These are phyloP conservation scores for Smutsia temminckii DNA, from an alignment of 2,797 vertebrate species.

Conservation along the genomic window DNA sequence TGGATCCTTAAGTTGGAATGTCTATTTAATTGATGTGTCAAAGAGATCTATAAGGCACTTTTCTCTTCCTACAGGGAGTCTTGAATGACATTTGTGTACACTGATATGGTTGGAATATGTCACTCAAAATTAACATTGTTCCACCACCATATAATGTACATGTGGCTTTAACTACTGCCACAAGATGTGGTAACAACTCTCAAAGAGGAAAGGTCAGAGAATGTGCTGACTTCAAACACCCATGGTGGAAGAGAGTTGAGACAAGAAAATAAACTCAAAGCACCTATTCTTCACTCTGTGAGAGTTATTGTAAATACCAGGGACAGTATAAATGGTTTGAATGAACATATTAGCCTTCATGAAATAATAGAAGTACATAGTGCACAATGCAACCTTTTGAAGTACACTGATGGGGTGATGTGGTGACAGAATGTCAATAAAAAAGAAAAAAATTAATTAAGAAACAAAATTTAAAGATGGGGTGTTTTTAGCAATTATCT, in stretches of 20 bases:
- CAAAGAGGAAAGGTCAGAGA: not conserved
- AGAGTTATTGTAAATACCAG: not conserved
- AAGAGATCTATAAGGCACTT: not conserved
- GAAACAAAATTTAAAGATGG: not conserved
- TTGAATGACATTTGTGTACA: not conserved
- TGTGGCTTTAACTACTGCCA: not conserved
- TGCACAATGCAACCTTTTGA: not conserved
- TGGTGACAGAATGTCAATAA: not conserved
- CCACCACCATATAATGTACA: not conserved
- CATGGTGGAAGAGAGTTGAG: not conserved
- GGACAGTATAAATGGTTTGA: not conserved
- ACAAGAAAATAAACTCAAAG: not conserved
- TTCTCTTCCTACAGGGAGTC: not conserved
- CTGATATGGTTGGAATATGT: not conserved
- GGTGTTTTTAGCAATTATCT: not conserved
- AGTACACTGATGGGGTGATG: not conserved
- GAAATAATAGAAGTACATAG: not conserved
- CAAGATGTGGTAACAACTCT: not conserved
- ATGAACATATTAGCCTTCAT: not conserved
- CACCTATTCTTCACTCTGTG: not conserved
- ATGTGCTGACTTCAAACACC: not conserved
- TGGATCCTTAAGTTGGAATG: not conserved
- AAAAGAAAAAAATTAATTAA: not conserved
- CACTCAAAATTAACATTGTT: not conserved
- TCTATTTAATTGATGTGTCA: not conserved